phyloP scores from a whole-genome alignment of 2,888 invertebrate species.

The Mesodorylaimus sp. region DNA sequence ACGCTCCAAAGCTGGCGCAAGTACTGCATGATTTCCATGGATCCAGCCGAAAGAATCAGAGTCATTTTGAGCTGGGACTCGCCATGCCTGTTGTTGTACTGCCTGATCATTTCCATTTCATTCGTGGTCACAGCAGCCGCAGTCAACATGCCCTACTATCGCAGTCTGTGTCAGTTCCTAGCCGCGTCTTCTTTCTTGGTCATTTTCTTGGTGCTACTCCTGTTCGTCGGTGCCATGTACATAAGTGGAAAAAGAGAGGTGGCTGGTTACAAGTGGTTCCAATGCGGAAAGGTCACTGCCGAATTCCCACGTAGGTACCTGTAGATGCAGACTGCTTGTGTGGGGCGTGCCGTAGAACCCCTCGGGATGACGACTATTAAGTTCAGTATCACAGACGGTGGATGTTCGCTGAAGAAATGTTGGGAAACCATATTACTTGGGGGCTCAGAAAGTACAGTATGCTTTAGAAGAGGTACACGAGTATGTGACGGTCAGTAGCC shows the following conservation, averaged over 20 bases:
- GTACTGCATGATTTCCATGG: constrained; percentile 2
- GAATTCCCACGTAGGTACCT: too few relatives aligned
- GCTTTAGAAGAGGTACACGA: too few relatives aligned
- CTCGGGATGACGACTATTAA: too few relatives aligned
- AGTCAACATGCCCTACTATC: background rate
- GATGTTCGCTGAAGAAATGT: too few relatives aligned
- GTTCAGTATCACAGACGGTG: too few relatives aligned
- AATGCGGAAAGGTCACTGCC: too few relatives aligned
- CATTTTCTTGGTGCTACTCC: background rate
- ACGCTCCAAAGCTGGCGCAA: constrained; percentile 9
- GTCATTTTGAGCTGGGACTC: constrained; percentile 25
- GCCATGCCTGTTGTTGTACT: constrained; percentile 15
- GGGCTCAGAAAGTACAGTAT: too few relatives aligned
- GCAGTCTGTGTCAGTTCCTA: background rate
- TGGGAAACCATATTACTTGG: too few relatives aligned
- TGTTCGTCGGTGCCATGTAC: constrained; percentile 4
- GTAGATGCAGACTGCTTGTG: too few relatives aligned
- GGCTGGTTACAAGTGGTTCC: constrained; percentile 26
- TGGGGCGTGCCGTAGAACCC: too few relatives aligned
- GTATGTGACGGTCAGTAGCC: too few relatives aligned
- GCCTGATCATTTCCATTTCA: constrained; percentile 15
- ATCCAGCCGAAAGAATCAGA: constrained; percentile 21
- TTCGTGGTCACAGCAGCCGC: constrained; percentile 7
- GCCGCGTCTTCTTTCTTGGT: background rate
- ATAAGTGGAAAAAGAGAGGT: constrained; percentile 19